These are phyloP conservation scores for Prenolepis imparis DNA, from an alignment of 2,888 invertebrate genomes.

Conservation along the genomic window DNA sequence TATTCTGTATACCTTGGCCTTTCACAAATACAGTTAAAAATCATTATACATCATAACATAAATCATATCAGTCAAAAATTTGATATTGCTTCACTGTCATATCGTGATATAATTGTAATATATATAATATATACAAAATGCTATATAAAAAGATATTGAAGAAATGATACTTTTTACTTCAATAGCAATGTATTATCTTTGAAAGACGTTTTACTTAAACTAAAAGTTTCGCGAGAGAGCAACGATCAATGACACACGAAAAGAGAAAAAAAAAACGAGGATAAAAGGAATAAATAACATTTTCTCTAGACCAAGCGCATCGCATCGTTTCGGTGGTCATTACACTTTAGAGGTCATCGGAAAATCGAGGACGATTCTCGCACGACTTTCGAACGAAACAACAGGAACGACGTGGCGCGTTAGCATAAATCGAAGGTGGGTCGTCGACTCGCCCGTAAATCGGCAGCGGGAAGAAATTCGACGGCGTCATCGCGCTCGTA, in stretches of 20 bases:
- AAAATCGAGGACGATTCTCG: too few relatives aligned
- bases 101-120: not conserved
- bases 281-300: not conserved
- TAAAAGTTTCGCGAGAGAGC: not conserved
- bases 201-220: not conserved
- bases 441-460: constrained; percentile 26
- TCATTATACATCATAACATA: constrained; percentile 3
- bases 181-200: not conserved
- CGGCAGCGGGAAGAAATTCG: constrained; percentile 63
- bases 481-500: constrained; percentile 66
- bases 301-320: not conserved
- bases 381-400: not conserved
- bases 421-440: not conserved
- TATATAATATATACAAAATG: too few relatives aligned
- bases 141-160: not conserved
- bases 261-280: not conserved
- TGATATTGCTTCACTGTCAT: not conserved
- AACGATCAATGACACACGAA: not conserved
- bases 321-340: not conserved
- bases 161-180: not conserved
- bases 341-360: not conserved
- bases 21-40: constrained; percentile 66
- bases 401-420: not conserved
- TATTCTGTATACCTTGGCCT: constrained; percentile 87
- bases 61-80: not conserved